Evolutionary conservation across 2,797 vertebrate species (phyloP).

Genomic region (Labeo calbasu): DNA sequence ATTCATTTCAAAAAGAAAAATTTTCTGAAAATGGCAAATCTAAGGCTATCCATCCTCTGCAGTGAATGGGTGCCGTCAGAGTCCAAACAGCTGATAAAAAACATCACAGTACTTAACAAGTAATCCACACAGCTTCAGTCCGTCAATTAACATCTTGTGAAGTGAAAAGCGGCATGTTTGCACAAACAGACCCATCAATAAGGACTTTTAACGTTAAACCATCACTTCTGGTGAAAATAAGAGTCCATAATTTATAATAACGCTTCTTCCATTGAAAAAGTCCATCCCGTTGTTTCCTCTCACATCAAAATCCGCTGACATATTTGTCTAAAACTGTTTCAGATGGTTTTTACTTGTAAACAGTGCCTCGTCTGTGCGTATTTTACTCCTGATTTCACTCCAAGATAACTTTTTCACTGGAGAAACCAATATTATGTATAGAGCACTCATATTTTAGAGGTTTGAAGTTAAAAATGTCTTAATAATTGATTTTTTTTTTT

Average conservation of each 20-base stretch:
- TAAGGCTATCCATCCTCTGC: not conserved
- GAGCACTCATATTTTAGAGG: not conserved
- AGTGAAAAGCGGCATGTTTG: not conserved
- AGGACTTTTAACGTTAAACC: not conserved
- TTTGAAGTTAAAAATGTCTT: not conserved
- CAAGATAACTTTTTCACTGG: not conserved
- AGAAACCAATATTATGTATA: not conserved
- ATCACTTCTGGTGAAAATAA: not conserved
- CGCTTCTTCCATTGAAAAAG: not conserved
- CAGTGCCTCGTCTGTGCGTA: not conserved
- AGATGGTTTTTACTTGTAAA: not conserved
- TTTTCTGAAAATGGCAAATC: no score
- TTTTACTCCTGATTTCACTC: not conserved
- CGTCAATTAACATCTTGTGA: not conserved
- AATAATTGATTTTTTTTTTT: not conserved
- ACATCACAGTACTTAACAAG: not conserved
- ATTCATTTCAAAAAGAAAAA: not conserved
- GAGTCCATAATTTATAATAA: not conserved
- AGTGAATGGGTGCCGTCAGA: not conserved
- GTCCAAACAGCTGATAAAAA: not conserved
- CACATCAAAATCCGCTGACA: not conserved
- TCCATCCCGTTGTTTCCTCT: not conserved
- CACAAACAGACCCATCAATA: not conserved
- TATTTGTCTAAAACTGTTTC: not conserved
- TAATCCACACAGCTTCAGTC: not conserved